These are phyloP conservation scores for Siderastrea siderea DNA, from an alignment of 92 coral and sea anemone genomes.

Conservation along the genomic window DNA sequence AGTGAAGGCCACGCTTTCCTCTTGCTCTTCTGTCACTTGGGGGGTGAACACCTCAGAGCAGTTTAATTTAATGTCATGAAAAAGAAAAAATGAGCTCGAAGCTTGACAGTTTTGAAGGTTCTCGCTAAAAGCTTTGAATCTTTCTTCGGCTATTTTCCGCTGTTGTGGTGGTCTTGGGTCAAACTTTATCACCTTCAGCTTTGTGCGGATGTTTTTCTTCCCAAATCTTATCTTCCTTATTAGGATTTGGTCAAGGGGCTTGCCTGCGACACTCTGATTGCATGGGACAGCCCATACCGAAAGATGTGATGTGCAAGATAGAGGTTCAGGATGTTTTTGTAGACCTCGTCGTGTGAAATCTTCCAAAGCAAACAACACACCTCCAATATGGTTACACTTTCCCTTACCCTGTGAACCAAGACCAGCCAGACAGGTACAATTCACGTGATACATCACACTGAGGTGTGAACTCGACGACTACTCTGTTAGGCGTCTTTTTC, in stretches of 20 bases:
- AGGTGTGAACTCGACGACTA: constrained; percentile 39
- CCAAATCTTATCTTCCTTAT: constrained; percentile 54
- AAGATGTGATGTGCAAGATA: constrained; percentile 37
- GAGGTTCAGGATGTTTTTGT: constrained; percentile 45
- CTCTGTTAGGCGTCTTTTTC: constrained; percentile 38
- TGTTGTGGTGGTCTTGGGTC: constrained; percentile 57
- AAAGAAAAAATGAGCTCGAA: constrained; percentile 36
- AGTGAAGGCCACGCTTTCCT: not conserved
- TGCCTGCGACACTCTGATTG: constrained; percentile 57
- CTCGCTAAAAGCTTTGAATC: not conserved
- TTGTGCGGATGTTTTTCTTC: constrained; percentile 50
- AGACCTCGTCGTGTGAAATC: constrained; percentile 6
- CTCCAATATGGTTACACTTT: constrained; percentile 22
- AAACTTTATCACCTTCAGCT: constrained; percentile 46
- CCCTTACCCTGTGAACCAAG: constrained; percentile 45
- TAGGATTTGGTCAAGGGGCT: constrained; percentile 36
- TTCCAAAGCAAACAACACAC: constrained; percentile 6
- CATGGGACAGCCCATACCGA: constrained; percentile 60
- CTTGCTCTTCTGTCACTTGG: not conserved
- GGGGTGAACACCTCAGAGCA: not conserved
- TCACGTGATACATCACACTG: constrained; percentile 44
- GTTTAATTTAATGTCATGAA: constrained; percentile 36
- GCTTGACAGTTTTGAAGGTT: constrained; percentile 22
- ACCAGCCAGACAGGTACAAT: constrained; percentile 66
- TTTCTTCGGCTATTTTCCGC: not conserved